Evolutionary conservation across 2,113 vertebrate genomes (phyloP).

Genomic region (Panthera leo): DNA sequence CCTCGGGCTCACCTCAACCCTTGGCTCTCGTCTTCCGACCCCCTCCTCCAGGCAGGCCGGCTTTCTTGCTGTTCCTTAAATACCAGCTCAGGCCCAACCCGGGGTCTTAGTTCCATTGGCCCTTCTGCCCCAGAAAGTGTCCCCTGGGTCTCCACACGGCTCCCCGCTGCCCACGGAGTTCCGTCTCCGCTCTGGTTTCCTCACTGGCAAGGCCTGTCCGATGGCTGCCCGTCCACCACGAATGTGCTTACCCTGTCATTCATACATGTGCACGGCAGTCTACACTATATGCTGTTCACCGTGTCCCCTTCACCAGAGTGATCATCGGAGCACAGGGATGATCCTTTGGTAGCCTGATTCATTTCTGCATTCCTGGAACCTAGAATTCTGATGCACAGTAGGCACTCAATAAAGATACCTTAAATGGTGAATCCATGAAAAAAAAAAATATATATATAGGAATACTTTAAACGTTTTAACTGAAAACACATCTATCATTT

Average conservation of each 20-base stretch:
- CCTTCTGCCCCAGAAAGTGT: background rate
- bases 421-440: background rate
- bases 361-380: background rate
- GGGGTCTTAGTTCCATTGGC: background rate
- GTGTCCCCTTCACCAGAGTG: background rate
- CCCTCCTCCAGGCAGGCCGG: background rate
- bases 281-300: fast-evolving
- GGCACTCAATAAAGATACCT: background rate
- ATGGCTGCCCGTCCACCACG: too few species aligned
- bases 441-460: background rate
- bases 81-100: background rate
- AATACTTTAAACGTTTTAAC: background rate
- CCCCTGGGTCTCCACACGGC: too few species aligned
- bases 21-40: background rate
- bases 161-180: fast-evolving
- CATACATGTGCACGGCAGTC: fast-evolving
- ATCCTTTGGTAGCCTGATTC: background rate
- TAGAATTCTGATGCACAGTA: background rate
- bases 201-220: background rate
- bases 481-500: background rate
- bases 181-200: background rate
- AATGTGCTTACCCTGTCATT: too few species aligned
- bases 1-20: background rate
- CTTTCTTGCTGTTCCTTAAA: background rate
- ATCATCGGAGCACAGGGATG: too few species aligned